phyloP scores from a whole-genome alignment of 2,113 vertebrate species.

The Climacteris rufus region DNA sequence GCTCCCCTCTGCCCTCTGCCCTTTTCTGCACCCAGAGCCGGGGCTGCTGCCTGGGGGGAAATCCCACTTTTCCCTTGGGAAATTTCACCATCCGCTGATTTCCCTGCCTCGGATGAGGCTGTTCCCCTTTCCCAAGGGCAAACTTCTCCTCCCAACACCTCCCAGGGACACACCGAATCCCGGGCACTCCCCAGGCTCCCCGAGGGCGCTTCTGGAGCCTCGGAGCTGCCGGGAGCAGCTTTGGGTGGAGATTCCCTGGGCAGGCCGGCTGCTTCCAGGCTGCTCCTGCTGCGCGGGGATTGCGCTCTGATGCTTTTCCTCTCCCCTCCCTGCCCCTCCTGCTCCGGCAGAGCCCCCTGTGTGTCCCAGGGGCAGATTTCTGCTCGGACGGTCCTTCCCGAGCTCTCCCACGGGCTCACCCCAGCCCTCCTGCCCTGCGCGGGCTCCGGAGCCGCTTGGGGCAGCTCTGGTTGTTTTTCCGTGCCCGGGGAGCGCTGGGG shows the following conservation, averaged over 20 bases:
- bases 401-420: conserved; percentile 63
- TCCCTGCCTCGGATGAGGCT: background rate
- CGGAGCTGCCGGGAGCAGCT: background rate
- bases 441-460: background rate
- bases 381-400: background rate
- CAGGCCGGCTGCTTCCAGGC: background rate
- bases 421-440: background rate
- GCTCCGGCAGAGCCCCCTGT: background rate
- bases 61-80: background rate
- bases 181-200: background rate
- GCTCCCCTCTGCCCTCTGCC: background rate
- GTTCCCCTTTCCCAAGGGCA: conserved; percentile 30
- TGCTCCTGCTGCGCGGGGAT: background rate
- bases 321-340: background rate
- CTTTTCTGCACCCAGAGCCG: background rate
- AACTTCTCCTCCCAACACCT: background rate
- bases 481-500: rapidly evolving
- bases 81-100: background rate
- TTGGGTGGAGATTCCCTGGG: background rate
- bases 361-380: conserved; percentile 63
- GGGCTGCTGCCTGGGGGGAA: rapidly evolving
- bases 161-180: conserved; percentile 67
- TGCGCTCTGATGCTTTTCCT: background rate
- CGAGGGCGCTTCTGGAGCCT: background rate
- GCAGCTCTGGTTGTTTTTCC: background rate